Evolutionary conservation across 2,888 invertebrate species (phyloP), one percentile per base, ranked within the genome.

Genomic region (Micoletzkya japonica): DNA sequence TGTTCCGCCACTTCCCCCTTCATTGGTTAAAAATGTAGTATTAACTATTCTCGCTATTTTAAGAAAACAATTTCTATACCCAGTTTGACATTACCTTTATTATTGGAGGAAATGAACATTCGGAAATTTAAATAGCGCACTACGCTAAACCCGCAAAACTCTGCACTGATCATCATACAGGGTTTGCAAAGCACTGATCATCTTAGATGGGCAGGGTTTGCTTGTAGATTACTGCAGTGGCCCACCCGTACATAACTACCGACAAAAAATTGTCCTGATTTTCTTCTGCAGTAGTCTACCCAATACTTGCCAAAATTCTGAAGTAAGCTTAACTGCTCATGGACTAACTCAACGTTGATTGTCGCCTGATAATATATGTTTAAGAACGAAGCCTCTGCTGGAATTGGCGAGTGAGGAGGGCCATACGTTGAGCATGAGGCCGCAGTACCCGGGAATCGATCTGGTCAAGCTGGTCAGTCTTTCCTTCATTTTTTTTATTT

Each of bases 391-490:
- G 24, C 44, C 61, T 0, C 56, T 70, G 61, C 26, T 34, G 34
- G 56, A 61, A 7, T 32, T 70, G 32, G 70, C 70, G 14, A 20
- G 4, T 0, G 56, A 56, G 2, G 56, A 63, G 14, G 70, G 61
- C 6, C 34, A 39, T 26, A 28, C 36, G n/a, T 64, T 72, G 6
- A 34, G 56, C 36, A 63, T 60, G 20, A 34, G 39, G 10, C 74
- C 73, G 0, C 7, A 26, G 4, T 69, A 50, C 50, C 72, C 72
- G 4, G 74, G 74, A 4, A 64, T 74, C 4, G 71, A 74, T 58
- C 56, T 73, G 52, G 69, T 67, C 24, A 71, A 71, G 44, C 37
- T 74, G 44, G 74, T 72, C 24, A 57, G 74, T 70, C n/a, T 6
- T 52, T 52, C n/a, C 6, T 14, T 14, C 6, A n/a, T n/a, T 52